Percentiles rank a stretch among this genome's conserved stretches.
phyloP scores from a whole-genome alignment of 2,113 vertebrate species.

The Helogale parvula region DNA sequence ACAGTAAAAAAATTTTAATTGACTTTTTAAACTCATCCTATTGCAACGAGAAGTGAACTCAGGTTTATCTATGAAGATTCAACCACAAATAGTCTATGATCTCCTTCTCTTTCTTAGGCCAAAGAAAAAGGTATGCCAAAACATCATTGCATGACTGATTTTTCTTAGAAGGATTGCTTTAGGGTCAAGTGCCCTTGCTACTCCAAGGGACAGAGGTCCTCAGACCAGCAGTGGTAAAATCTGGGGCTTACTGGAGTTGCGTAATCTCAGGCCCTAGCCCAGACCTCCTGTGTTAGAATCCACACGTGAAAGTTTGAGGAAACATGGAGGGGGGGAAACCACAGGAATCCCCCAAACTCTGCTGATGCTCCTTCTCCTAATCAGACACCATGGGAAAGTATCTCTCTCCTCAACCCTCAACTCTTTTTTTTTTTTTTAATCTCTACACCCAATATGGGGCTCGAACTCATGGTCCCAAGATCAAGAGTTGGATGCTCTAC shows the following conservation, averaged over 20 bases:
- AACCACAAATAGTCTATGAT: not conserved
- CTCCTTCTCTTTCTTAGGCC: not conserved
- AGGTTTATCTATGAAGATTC: constrained; percentile 8
- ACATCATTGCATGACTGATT: not conserved
- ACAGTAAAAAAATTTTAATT: not conserved
- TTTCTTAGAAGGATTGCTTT: not conserved
- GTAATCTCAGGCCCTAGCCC: not conserved
- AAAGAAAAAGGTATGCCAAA: not conserved
- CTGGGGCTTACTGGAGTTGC: not conserved
- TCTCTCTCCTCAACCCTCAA: not conserved
- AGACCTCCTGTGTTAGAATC: not conserved
- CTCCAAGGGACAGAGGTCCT: not conserved
- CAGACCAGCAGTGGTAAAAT: not conserved
- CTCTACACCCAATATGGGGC: not conserved
- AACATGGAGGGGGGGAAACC: not conserved
- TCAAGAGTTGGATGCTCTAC: not conserved
- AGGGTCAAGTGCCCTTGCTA: not conserved
- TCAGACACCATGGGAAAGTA: not conserved
- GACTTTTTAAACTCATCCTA: not conserved
- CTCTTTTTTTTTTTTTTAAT: not conserved
- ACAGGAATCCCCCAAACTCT: not conserved
- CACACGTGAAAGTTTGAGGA: not conserved
- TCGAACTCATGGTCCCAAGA: not conserved
- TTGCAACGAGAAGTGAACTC: not conserved
- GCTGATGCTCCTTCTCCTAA: not conserved